phyloP scores from a whole-genome alignment of 1,140 invertebrate species.

The Wiebesia pumilae region DNA sequence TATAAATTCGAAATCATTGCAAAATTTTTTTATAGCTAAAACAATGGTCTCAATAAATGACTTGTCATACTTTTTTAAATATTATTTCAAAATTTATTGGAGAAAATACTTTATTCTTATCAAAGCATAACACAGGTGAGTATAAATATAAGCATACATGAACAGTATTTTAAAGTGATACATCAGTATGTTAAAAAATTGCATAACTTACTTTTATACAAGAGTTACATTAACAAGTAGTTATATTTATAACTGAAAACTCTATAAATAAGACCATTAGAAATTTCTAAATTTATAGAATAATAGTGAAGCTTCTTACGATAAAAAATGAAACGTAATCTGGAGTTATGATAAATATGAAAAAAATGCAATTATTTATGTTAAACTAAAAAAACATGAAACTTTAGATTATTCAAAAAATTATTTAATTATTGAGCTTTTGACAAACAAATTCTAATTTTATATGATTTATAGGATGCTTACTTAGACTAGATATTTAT shows the following conservation, averaged over 20 bases:
- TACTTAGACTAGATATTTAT: conserved; percentile 45
- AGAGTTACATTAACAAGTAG: conserved; percentile 12
- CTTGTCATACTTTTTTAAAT: conserved; percentile 3
- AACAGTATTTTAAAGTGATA: conserved; percentile 32
- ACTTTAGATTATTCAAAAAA: conserved; percentile 8
- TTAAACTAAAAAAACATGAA: conserved; percentile 2
- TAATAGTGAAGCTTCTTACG: conserved; percentile 1
- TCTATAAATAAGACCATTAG: conserved; percentile 18
- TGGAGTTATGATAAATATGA: not conserved
- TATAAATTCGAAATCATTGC: not conserved
- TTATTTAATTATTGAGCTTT: conserved; percentile 25
- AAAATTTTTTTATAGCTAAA: not conserved
- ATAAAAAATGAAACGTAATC: not conserved
- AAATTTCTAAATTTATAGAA: not conserved
- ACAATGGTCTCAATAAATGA: conserved; percentile 42
- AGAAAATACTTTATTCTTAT: conserved; percentile 43
- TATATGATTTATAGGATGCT: conserved; percentile 19
- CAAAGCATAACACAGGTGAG: conserved; percentile 24
- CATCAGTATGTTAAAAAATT: conserved; percentile 31
- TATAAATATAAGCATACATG: conserved; percentile 34
- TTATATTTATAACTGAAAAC: conserved; percentile 13
- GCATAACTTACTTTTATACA: conserved; percentile 26
- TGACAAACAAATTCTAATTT: conserved; percentile 16
- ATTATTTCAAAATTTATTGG: conserved; percentile 27
- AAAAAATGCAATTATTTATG: not conserved